Evolutionary conservation across 1,140 invertebrate species (phyloP), one percentile per base, ranked within the genome.

Genomic region (Diorhabda carinulata): DNA sequence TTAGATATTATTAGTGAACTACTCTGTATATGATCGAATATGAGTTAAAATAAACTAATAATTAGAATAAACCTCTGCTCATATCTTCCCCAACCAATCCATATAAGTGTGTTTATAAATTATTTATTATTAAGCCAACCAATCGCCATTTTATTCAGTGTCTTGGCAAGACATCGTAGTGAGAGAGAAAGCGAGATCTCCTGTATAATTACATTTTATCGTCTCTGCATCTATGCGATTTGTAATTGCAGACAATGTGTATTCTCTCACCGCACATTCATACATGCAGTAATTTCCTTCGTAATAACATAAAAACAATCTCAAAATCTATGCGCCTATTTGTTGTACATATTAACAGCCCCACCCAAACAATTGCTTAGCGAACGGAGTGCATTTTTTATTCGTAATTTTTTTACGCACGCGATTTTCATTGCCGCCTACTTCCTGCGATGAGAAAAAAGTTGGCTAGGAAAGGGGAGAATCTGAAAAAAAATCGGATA

Each of bases 361-460:
- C 68, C 68, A 69, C 68, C 68, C 68, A 42, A 47, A 57, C 68
- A 64, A 69, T 69, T 58, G 40, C 57, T 40, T 64, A 58, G 59
- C 61, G 59, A 69, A 69, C 59, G 64, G 57, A 41, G 59, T 62
- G 59, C 64, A 66, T 66, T 70, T 70, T 70, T 70, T 66, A 70
- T 70, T 70, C 60, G 64, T 52, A 66, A 69, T 70, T 70, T 70
- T 70, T 70, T 66, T 45, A 70, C 69, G 69, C 69, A 70, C 69
- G 69, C 69, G 69, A 70, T 70, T 70, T 61, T 59, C n/a, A 25
- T 70, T 8, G 41, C 63, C 69, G 63, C 69, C 69, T 52, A 70
- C 69, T 70, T 70, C 69, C 69, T 70, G 44, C 66, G 47, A 52
- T n/a, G 47, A 67, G 9, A 43, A 67, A 67, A 67, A 67, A 67